phyloP scores from a whole-genome alignment of 2,113 vertebrate genomes.

The Nanorana parkeri region DNA sequence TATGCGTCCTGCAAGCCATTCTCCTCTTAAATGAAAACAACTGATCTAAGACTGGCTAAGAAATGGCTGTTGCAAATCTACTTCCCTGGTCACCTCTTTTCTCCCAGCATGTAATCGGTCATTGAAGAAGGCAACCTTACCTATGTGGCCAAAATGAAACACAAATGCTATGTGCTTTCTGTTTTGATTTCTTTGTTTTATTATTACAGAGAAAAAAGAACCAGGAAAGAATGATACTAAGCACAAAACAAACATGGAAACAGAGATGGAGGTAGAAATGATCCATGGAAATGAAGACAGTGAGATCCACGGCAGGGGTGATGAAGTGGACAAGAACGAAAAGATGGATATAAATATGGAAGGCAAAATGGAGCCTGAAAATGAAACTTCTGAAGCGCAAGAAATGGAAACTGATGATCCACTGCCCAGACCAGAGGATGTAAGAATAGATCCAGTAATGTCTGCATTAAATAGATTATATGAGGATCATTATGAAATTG shows the following conservation, averaged over 20 bases:
- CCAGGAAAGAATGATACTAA: not conserved
- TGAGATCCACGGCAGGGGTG: not conserved
- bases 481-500: no score
- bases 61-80: no score
- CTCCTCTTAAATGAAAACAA: no score
- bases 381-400: not conserved
- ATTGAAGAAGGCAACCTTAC: no score
- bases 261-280: not conserved
- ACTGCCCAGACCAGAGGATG: not conserved
- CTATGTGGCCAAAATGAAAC: not conserved
- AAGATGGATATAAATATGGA: constrained; percentile 9
- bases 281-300: accelerated
- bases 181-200: not conserved
- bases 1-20: no score
- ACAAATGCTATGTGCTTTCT: not conserved
- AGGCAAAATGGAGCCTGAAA: not conserved
- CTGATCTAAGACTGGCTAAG: no score
- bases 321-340: not conserved
- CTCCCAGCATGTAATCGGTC: no score
- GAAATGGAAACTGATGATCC: not conserved
- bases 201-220: not conserved
- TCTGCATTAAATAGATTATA: no score
- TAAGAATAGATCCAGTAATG: not conserved
- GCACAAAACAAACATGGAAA: constrained; percentile 21
- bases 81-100: no score